These are phyloP conservation scores for Acridotheres tristis DNA, from an alignment of 2,797 vertebrate species.

Conservation along the genomic window DNA sequence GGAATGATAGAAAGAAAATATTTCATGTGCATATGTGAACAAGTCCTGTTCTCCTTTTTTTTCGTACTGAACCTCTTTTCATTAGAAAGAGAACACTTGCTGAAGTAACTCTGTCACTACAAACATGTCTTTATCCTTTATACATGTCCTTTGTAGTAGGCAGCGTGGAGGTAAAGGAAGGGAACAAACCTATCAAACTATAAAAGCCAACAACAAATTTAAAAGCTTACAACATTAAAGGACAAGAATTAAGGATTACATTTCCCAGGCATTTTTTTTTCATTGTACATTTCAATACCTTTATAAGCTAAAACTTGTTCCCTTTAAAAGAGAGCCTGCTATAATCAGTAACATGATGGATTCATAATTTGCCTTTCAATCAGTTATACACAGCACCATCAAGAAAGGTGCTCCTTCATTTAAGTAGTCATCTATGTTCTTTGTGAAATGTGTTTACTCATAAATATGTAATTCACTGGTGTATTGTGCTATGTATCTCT, in stretches of 20 bases:
- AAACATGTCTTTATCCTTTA: neutral
- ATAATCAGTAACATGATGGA: neutral
- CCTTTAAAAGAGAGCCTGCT: neutral
- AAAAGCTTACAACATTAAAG: neutral
- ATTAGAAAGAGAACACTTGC: neutral
- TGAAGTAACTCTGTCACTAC: neutral
- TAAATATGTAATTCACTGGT: constrained; percentile 14
- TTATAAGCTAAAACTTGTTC: neutral
- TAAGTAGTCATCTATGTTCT: neutral
- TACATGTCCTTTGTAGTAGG: neutral
- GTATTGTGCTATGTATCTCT: neutral
- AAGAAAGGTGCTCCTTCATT: neutral
- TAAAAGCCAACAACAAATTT: neutral
- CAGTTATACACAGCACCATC: neutral
- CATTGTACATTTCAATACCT: neutral
- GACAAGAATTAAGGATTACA: neutral
- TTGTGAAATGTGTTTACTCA: constrained; percentile 46
- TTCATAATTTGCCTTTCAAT: neutral
- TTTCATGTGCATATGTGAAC: neutral
- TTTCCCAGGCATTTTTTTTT: neutral
- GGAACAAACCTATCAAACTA: neutral
- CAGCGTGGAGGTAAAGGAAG: neutral
- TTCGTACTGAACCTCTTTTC: neutral
- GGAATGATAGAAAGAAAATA: neutral
- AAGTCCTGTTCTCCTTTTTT: neutral